Conservation (phyloP, 2,888 invertebrate genomes). For the Stramonita haemastoma region DNA sequence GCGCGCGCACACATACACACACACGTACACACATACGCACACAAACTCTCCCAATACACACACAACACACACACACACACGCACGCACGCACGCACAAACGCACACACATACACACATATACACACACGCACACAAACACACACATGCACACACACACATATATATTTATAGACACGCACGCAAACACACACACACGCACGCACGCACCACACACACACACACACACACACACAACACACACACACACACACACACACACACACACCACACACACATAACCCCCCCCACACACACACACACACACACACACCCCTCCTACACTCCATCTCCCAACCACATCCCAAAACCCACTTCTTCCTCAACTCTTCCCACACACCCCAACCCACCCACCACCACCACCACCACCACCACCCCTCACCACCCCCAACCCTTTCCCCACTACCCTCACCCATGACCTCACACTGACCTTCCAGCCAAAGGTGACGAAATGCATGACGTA, state of each 20-base stretch:
- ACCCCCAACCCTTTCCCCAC: not conserved
- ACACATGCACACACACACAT: not conserved
- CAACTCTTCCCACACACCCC: no score
- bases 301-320: not conserved
- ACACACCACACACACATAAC: not conserved
- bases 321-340: not conserved
- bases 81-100: slow-evolving; percentile 7
- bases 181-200: not conserved
- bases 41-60: not conserved
- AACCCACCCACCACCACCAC: no score
- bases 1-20: no score
- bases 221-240: slow-evolving; percentile 8
- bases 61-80: slow-evolving; percentile 7
- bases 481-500: slow-evolving; percentile 81
- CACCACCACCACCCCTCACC: not conserved
- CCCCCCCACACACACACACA: not conserved
- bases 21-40: not conserved
- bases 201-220: not conserved
- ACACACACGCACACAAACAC: not conserved
- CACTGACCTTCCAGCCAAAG: slow-evolving; percentile 80
- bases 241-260: not conserved
- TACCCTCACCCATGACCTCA: slow-evolving; percentile 71
- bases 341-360: no score
- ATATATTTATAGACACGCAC: not conserved
- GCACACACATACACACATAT: not conserved